Percentiles rank a stretch among this genome's conserved stretches.
These are phyloP conservation scores for Pollenia griseotomentosa DNA, from an alignment of 2,888 invertebrate species.

Conservation along the genomic window DNA sequence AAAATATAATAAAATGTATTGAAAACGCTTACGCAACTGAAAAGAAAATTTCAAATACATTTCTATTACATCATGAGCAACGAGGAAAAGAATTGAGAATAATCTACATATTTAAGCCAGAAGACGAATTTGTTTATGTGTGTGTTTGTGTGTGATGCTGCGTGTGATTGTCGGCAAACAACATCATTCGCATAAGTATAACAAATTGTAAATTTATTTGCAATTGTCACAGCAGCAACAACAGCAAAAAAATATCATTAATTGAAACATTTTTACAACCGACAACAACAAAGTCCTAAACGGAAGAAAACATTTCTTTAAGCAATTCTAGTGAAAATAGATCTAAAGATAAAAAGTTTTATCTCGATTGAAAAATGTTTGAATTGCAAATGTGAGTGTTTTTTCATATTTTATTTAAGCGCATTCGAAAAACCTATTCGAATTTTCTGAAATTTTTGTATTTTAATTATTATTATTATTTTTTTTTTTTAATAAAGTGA, in stretches of 20 bases:
- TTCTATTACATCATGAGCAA: conserved; percentile 71
- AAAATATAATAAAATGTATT: conserved; percentile 77
- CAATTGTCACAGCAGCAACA: conserved; percentile 58
- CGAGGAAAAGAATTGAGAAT: conserved; percentile 42
- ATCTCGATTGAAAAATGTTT: too few relatives aligned
- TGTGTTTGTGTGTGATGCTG: neutral
- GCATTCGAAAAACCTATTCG: too few relatives aligned
- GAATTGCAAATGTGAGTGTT: too few relatives aligned
- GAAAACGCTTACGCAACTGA: conserved; percentile 76
- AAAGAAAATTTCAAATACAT: conserved; percentile 63
- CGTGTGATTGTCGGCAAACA: conserved; percentile 31
- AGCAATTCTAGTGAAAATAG: neutral
- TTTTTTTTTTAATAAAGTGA: too few relatives aligned
- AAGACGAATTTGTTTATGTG: neutral
- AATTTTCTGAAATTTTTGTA: too few relatives aligned
- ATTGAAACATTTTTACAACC: neutral
- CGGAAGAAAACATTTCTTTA: neutral
- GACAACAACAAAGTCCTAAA: conserved; percentile 23
- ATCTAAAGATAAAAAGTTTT: too few relatives aligned
- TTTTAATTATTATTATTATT: too few relatives aligned
- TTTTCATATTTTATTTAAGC: too few relatives aligned
- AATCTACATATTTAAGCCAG: conserved; percentile 32
- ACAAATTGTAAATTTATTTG: conserved; percentile 71
- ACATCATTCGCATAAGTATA: conserved; percentile 58
- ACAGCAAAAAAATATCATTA: conserved; percentile 5